These are phyloP conservation scores for Pelusios castaneus DNA, from an alignment of 2,113 vertebrate genomes.

Conservation along the genomic window DNA sequence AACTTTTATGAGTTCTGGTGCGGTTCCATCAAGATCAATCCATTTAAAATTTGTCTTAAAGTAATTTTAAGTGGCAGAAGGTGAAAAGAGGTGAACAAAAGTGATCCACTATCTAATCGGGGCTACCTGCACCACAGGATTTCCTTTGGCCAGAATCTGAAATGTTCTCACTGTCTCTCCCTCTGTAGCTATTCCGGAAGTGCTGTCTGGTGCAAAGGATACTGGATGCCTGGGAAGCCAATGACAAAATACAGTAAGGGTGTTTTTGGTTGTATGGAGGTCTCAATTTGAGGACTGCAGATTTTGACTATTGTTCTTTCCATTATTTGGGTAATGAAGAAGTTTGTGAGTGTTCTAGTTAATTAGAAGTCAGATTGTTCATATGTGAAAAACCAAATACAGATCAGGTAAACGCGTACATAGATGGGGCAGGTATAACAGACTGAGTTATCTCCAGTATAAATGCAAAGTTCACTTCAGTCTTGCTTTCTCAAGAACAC, in stretches of 20 bases:
- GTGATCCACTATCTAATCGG: accelerated
- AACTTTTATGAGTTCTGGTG: accelerated
- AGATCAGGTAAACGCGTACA: accelerated
- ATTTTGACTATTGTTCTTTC: accelerated
- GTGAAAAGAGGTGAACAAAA: accelerated
- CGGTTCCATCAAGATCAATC: background rate
- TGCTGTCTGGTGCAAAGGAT: slow-evolving; percentile 94
- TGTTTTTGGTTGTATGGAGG: accelerated
- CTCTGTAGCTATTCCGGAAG: slow-evolving; percentile 90
- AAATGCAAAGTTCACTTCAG: accelerated
- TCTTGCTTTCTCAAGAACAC: background rate
- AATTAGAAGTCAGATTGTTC: background rate
- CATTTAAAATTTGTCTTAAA: background rate
- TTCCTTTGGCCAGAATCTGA: background rate
- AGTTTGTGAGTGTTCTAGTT: accelerated
- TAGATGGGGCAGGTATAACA: background rate
- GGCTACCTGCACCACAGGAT: background rate
- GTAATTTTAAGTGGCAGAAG: background rate
- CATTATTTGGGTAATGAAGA: accelerated
- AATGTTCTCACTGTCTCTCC: background rate
- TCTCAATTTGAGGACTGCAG: accelerated
- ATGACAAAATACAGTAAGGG: slow-evolving; percentile 93
- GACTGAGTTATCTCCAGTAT: background rate
- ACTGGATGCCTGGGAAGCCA: slow-evolving; percentile 95
- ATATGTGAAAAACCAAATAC: background rate